These are phyloP conservation scores for Leptinotarsa peninsularis DNA, from an alignment of 2,888 invertebrate genomes.

Conservation along the genomic window DNA sequence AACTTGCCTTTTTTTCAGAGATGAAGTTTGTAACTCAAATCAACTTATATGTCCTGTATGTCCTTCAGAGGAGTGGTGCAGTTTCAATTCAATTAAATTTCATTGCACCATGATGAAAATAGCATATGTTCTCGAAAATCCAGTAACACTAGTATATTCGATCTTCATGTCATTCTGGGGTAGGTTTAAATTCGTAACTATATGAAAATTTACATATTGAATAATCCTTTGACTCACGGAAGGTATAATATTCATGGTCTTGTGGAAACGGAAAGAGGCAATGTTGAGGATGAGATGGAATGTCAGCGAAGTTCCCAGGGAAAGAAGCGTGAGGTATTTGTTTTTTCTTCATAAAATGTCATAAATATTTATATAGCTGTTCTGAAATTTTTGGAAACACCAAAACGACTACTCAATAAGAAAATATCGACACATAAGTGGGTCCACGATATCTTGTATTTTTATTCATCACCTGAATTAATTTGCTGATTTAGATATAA, in stretches of 20 bases:
- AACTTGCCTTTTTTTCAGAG: constrained; percentile 18
- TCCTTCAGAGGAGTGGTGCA: constrained; percentile 29
- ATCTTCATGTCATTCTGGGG: constrained; percentile 61
- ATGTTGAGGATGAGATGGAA: constrained; percentile 53
- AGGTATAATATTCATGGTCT: constrained; percentile 49
- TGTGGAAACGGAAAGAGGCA: constrained; percentile 47
- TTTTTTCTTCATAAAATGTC: not conserved
- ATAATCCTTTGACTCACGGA: not conserved
- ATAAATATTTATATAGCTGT: too few relatives aligned
- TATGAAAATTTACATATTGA: not conserved
- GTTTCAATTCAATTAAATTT: constrained; percentile 29
- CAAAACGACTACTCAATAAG: too few relatives aligned
- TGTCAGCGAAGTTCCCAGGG: constrained; percentile 30
- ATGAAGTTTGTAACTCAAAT: constrained; percentile 44
- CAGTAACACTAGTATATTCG: constrained; percentile 41
- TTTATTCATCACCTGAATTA: too few relatives aligned
- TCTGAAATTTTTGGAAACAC: too few relatives aligned
- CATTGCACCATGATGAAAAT: constrained; percentile 35
- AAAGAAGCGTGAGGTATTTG: constrained; percentile 23
- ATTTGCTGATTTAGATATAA: too few relatives aligned
- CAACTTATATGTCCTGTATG: constrained; percentile 46
- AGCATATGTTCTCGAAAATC: constrained; percentile 41
- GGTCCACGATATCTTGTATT: too few relatives aligned
- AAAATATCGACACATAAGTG: too few relatives aligned
- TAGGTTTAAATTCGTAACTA: constrained; percentile 33